Base-by-base conservation (phyloP, 2,113 vertebrate genomes). In the Pseudopipra pipra region DNA sequence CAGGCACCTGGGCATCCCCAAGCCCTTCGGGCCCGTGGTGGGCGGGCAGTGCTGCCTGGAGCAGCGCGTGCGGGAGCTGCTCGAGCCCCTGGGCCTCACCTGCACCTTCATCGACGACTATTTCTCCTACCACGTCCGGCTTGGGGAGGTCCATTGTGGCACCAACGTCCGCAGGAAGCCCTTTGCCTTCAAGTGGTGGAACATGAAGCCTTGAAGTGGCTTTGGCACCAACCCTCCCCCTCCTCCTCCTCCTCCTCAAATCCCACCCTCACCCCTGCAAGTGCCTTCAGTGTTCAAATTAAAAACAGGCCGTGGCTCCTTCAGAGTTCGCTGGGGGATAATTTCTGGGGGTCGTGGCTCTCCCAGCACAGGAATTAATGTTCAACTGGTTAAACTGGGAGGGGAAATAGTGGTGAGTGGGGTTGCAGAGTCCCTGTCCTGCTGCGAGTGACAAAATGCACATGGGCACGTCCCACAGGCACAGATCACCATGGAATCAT, bases 151-250 rank as follows among this genome's bases (percentile, higher is more conserved):
- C 55, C 99, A 99, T 89, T 99, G 99, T 0, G 99, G 99, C 67
- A 99, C 99, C 96, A 99, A 99, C 1, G 98, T 99, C 39, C 98
- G 96, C 24, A 96, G 99, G 18, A 72, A 98, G 54, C 96, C 98
- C 2, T 99, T 99, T 20, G 2, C 97, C 85, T 98, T 98, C 93
- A 99, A 98, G 94, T 99, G 99, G 99, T 99, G 99, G 99, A 93
- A 98, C 95, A 55, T 98, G 96, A 95, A 96, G 89, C 97, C 97
- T 90, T 99, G 96, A 99, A 23, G 41, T 3, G 35, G 31, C 54
- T 70, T 30, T 47, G 3, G n/a, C 31, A 11, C 49, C 30, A 0
- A 5, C 3, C 1, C 3, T 13, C 21, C 12, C 3, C 1, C 3
- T 13, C 21, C 12, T 11, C 20, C n/a, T 35, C 25, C 68, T 51